phyloP scores from a whole-genome alignment of 2,888 invertebrate species.

The Exocentrus adspersus region DNA sequence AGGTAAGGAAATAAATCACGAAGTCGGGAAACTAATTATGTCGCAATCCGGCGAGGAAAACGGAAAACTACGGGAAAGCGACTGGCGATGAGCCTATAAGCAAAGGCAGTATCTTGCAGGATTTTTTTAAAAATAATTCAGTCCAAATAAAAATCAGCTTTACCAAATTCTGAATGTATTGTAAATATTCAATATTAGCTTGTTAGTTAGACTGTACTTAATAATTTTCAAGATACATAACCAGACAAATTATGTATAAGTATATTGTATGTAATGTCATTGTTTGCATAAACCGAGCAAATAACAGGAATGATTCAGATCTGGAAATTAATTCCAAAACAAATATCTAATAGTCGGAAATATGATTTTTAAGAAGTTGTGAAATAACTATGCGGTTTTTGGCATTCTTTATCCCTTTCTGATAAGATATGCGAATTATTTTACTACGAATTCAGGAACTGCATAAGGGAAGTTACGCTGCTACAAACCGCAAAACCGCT shows the following conservation, averaged over 20 bases:
- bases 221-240: background rate
- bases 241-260: background rate
- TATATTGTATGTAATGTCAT: too few species aligned
- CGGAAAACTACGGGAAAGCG: constrained; percentile 19
- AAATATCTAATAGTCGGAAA: too few species aligned
- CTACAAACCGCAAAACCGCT: background rate
- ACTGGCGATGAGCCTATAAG: constrained; percentile 30
- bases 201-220: background rate
- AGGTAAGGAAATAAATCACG: constrained; percentile 13
- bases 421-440: too few species aligned
- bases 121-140: background rate
- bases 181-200: background rate
- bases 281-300: too few species aligned
- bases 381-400: too few species aligned
- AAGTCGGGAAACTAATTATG: constrained; percentile 33
- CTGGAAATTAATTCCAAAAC: too few species aligned
- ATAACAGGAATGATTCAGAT: too few species aligned
- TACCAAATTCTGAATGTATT: background rate
- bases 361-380: too few species aligned
- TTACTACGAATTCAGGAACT: background rate
- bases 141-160: too few species aligned
- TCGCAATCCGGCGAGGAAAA: constrained; percentile 21
- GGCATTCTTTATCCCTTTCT: too few species aligned
- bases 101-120: background rate
- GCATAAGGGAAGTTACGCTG: background rate